Evolutionary conservation across 2,888 invertebrate genomes (phyloP), one percentile per base, ranked within the genome.

Genomic region (Spodoptera picta): DNA sequence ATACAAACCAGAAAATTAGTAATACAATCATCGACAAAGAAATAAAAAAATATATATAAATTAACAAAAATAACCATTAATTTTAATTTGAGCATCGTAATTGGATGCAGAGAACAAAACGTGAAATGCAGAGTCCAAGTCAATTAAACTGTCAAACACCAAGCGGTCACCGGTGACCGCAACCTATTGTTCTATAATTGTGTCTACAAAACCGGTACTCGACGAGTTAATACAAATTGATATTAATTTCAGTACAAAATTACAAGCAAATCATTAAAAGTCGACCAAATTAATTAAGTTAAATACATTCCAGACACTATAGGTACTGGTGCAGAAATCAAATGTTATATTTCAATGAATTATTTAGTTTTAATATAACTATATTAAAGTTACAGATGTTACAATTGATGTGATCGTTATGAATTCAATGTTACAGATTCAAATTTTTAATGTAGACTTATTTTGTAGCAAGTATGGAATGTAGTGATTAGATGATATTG

Each of bases 201-300:
- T n/a, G n/a, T n/a, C n/a, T n/a, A n/a, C n/a, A n/a, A n/a, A n/a
- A n/a, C n/a, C n/a, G n/a, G n/a, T n/a, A n/a, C n/a, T n/a, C n/a
- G n/a, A n/a, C n/a, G n/a, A n/a, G n/a, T n/a, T n/a, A 60, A 65
- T 46, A 52, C 68, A 14, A 42, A 68, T 11, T 60, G 47, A 52
- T 60, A 49, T 68, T 52, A 27, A 48, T 36, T 52, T 45, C 14
- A 11, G 44, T n/a, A 36, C 10, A 42, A 31, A 65, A 65, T 65
- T 50, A n/a, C 45, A 23, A 9, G 42, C 50, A 19, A 67, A 47
- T 50, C 19, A 46, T 36, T 46, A 43, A 49, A 50, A n/a, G 4
- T 19, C 11, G 7, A 6, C 43, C 12, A 31, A 19, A 50, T 4
- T 43, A 1, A 46, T 46, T 58, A 19, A n/a, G 1, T 42, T 36